These are phyloP conservation scores for Polietes domitor DNA, from an alignment of 2,888 invertebrate genomes.

Conservation along the genomic window DNA sequence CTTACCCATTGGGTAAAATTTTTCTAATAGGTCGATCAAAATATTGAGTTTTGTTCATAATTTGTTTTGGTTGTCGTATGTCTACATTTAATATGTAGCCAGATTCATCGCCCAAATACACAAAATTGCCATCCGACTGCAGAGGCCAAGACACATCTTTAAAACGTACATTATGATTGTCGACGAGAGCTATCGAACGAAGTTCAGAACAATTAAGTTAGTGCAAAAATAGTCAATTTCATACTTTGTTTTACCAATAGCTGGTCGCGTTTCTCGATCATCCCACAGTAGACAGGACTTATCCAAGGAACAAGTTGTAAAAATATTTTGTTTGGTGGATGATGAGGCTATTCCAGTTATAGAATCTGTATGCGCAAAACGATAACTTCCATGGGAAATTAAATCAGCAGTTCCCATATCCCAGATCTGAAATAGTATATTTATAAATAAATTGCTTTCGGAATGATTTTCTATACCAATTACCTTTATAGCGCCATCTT, in stretches of 20 bases:
- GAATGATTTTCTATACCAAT: background rate
- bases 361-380: conserved; percentile 72
- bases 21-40: conserved; percentile 71
- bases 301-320: conserved; percentile 74
- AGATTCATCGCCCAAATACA: conserved; percentile 71
- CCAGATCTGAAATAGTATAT: conserved; percentile 74
- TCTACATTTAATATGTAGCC: conserved; percentile 69
- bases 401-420: conserved; percentile 77
- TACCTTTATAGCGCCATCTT: conserved; percentile 77
- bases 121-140: conserved; percentile 53
- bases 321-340: conserved; percentile 65
- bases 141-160: conserved; percentile 69
- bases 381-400: conserved; percentile 67
- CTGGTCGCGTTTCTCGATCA: conserved; percentile 72
- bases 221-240: background rate
- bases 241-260: conserved; percentile 69
- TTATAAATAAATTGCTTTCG: no score
- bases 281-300: conserved; percentile 75
- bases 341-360: conserved; percentile 72
- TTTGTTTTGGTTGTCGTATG: conserved; percentile 68
- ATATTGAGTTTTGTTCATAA: conserved; percentile 62
- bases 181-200: conserved; percentile 64
- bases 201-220: background rate
- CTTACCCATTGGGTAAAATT: conserved; percentile 69
- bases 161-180: conserved; percentile 69